A percentile compares a stretch with the other conserved stretches of the same genome.
These are phyloP conservation scores for Neopipo cinnamomea DNA, from an alignment of 2,113 vertebrate genomes.

Conservation along the genomic window DNA sequence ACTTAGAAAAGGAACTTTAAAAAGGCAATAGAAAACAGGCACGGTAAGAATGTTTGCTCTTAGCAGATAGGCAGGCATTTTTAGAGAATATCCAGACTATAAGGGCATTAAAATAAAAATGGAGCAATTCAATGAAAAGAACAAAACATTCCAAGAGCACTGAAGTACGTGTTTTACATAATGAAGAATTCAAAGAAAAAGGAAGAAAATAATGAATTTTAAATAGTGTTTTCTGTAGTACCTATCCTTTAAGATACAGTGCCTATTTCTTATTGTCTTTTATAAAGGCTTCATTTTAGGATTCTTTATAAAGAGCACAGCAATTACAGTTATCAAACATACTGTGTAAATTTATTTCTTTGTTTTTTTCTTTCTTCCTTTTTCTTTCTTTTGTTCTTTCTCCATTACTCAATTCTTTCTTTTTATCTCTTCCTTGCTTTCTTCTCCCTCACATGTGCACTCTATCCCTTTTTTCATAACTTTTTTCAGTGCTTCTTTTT, in stretches of 20 bases:
- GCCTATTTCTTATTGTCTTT: too few species aligned
- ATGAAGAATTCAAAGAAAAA: conserved; percentile 19
- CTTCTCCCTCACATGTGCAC: neutral
- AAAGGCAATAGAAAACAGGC: neutral
- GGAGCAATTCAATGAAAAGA: neutral
- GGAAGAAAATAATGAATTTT: neutral
- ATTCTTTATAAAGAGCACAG: neutral
- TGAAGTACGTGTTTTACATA: neutral
- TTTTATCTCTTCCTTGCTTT: neutral
- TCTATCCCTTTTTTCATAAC: neutral
- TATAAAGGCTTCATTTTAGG: too few species aligned
- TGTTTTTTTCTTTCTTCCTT: neutral
- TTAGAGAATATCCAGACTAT: neutral
- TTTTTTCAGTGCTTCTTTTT: neutral
- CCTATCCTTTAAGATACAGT: neutral
- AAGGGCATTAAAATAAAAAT: conserved; percentile 38
- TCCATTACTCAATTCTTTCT: neutral
- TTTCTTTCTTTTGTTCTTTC: neutral
- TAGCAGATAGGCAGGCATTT: neutral
- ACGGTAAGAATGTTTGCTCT: neutral
- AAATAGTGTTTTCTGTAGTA: neutral
- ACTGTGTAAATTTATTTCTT: neutral
- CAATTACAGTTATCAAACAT: neutral
- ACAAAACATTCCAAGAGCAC: conserved; percentile 26
- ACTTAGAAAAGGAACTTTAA: neutral